These are phyloP conservation scores for Syrrhaptes paradoxus DNA, from an alignment of 2,113 vertebrate species.

Conservation along the genomic window DNA sequence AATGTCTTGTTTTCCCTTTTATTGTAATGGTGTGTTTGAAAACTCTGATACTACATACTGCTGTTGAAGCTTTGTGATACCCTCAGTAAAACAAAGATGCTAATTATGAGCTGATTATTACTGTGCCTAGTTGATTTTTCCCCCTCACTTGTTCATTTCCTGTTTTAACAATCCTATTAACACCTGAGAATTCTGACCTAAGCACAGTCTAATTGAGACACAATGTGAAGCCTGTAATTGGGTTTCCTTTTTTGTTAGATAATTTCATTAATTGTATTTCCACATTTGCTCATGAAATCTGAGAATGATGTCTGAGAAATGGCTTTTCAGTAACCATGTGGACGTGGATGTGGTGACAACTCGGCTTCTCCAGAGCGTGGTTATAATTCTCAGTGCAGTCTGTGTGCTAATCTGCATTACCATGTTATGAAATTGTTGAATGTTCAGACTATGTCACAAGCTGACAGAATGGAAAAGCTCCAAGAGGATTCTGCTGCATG, in stretches of 20 bases:
- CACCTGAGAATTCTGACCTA: neutral
- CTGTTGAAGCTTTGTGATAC: neutral
- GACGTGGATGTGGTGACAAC: neutral
- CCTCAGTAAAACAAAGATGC: neutral
- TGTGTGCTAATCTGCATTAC: neutral
- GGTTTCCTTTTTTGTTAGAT: neutral
- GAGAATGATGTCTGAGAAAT: neutral
- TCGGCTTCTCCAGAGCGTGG: neutral
- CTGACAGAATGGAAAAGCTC: neutral
- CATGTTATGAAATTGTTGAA: neutral
- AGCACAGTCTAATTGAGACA: neutral
- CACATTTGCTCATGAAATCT: neutral
- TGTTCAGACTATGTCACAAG: neutral
- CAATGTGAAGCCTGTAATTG: neutral
- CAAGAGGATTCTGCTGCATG: neutral
- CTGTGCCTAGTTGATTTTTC: neutral
- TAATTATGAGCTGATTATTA: neutral
- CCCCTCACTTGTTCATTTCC: neutral
- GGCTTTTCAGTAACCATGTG: neutral
- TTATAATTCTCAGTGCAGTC: neutral
- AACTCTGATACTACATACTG: neutral
- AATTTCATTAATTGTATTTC: conserved; percentile 1
- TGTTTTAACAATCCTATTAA: neutral
- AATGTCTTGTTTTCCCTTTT: conserved; percentile 17
- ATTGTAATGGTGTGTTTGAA: neutral